Base-by-base conservation (phyloP, 2,113 vertebrate genomes). In the Calyptommatus sinebrachiatus region DNA sequence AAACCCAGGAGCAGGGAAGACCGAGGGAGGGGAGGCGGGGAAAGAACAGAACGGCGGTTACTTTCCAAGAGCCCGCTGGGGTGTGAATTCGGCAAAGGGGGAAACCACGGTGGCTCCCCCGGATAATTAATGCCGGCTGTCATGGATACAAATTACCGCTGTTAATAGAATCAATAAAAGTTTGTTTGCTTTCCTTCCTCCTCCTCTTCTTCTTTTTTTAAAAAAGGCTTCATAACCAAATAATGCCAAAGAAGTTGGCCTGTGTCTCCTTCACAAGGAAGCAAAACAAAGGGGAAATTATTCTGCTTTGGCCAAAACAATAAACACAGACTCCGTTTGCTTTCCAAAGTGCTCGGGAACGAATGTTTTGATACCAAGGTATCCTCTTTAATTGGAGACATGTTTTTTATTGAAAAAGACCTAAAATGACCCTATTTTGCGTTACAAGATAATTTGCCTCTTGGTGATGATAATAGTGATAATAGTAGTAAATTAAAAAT, bases 151-250 rank as follows among this genome's bases (percentile, higher is more conserved):
- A 84, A 94, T 93, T 86, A 84, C 80, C 76, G 81, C 86, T 2
- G 66, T 84, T 88, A 80, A 78, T 71, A 26, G 76, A 90, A 93
- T 93, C 92, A 91, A 92, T 93, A 90, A 77, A 84, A 88, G 65
- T 7, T 78, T 72, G 29, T 50, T 11, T 41, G 45, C n/a, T 66
- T 66, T 28, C 29, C n/a, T 73, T 9, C 5, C 20, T 53, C 20
- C 10, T 26, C 8, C 14, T 50, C 24, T 26, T 45, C 53, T 76
- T 46, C 16, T 16, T 46, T 48, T 20, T 22, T 67, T 92, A 8
- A 46, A 62, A 22, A 83, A 45, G 28, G 45, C 77, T 91, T 90
- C 76, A 24, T 89, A 86, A 85, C 61, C 46, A 78, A 86, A 86
- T 89, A 90, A 86, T 84, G 87, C 88, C n/a, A 66, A 28, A 35